These are phyloP conservation scores for Corvus cornix DNA, from an alignment of 2,113 vertebrate genomes.

Conservation along the genomic window DNA sequence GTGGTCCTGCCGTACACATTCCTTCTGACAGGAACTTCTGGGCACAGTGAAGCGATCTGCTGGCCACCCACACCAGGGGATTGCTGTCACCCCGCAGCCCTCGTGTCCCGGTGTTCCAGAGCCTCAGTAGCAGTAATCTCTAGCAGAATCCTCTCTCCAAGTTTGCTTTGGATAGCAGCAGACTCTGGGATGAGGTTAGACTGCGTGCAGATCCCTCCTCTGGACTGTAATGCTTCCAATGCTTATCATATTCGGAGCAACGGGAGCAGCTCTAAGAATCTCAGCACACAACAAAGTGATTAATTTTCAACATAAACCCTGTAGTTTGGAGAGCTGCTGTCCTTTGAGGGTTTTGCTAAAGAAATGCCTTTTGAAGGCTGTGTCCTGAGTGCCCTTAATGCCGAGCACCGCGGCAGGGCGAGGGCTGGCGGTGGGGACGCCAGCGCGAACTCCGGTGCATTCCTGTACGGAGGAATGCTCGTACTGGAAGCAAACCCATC, in stretches of 20 bases:
- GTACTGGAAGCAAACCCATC: too few relatives aligned
- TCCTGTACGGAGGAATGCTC: background rate
- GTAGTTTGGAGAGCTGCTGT: too few relatives aligned
- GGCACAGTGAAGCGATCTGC: background rate
- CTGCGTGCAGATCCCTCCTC: background rate
- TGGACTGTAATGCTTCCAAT: rapidly evolving
- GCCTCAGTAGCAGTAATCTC: rapidly evolving
- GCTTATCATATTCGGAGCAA: rapidly evolving
- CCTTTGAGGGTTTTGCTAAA: background rate
- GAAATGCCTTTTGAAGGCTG: too few relatives aligned
- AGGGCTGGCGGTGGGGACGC: rapidly evolving
- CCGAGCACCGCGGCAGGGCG: rapidly evolving
- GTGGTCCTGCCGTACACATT: rapidly evolving
- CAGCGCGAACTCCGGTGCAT: rapidly evolving
- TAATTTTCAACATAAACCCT: rapidly evolving
- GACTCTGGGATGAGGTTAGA: rapidly evolving
- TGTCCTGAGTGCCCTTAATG: rapidly evolving
- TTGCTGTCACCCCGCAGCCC: background rate
- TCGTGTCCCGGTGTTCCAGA: rapidly evolving
- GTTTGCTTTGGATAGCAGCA: rapidly evolving
- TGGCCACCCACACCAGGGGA: rapidly evolving
- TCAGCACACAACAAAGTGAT: rapidly evolving
- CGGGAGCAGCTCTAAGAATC: background rate
- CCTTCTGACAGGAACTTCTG: background rate
- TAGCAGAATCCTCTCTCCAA: rapidly evolving